phyloP scores from a whole-genome alignment of 2,888 invertebrate species.

The Scotopteryx bipunctaria region DNA sequence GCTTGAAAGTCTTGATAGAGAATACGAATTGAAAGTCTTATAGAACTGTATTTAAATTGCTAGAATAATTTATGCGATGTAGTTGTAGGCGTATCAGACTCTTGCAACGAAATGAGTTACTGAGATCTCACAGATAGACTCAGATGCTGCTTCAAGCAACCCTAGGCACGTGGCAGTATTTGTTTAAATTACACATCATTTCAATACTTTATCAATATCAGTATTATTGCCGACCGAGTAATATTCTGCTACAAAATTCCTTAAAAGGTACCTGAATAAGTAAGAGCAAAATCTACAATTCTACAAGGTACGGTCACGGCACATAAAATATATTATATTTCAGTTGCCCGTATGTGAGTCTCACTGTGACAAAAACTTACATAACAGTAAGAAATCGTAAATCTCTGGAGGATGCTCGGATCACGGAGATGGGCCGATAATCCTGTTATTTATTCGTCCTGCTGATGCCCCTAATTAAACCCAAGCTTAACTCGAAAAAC shows the following conservation, averaged over 20 bases:
- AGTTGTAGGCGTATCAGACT: conserved; percentile 33
- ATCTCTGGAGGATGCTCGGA: conserved; percentile 47
- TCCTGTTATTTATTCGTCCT: conserved; percentile 73
- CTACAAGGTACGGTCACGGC: no score
- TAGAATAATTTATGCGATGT: conserved; percentile 24
- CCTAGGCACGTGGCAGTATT: conserved; percentile 17
- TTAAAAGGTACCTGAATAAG: no score
- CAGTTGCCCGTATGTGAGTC: conserved; percentile 11
- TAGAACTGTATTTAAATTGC: conserved; percentile 12
- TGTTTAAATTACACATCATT: conserved; percentile 4
- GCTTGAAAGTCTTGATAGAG: conserved; percentile 3
- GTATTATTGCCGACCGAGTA: no score
- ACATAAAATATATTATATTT: no score
- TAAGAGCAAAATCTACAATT: no score
- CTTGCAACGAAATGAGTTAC: conserved; percentile 30
- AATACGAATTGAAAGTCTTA: conserved; percentile 17
- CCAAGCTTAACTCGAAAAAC: conserved; percentile 49
- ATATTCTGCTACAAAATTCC: no score
- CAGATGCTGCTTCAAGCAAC: conserved; percentile 6
- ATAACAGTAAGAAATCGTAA: conserved; percentile 46
- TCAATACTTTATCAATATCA: not conserved
- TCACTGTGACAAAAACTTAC: conserved; percentile 23
- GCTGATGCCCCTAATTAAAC: conserved; percentile 64
- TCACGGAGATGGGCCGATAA: conserved; percentile 71
- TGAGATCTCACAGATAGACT: conserved; percentile 21